Conservation (phyloP, 2,797 vertebrate genomes). For the Pelodytes ibericus region DNA sequence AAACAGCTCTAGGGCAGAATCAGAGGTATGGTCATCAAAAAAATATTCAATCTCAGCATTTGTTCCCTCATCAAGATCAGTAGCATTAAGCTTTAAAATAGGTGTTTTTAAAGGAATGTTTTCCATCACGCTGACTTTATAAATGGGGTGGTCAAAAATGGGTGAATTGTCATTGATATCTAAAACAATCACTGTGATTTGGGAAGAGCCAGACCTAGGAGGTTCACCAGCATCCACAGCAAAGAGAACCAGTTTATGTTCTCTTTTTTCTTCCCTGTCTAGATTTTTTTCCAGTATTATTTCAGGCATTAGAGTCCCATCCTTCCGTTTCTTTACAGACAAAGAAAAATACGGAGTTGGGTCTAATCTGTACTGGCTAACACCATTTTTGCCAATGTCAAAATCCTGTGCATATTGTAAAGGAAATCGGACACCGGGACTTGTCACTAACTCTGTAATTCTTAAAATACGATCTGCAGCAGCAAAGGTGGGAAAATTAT, state of each 20-base stretch:
- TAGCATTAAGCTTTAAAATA: slow-evolving; percentile 86
- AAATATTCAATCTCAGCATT: slow-evolving; percentile 86
- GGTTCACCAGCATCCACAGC: slow-evolving; percentile 90
- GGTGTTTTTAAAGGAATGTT: slow-evolving; percentile 82
- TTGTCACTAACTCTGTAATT: slow-evolving; percentile 69
- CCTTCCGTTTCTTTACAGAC: slow-evolving; percentile 74
- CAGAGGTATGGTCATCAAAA: slow-evolving; percentile 83
- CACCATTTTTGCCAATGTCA: slow-evolving; percentile 61
- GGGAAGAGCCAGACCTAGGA: slow-evolving; percentile 83
- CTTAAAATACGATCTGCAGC: slow-evolving; percentile 62
- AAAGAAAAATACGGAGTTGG: slow-evolving; percentile 64
- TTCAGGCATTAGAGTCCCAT: slow-evolving; percentile 64
- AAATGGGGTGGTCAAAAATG: slow-evolving; percentile 78
- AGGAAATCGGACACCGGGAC: slow-evolving; percentile 62
- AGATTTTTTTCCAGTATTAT: slow-evolving; percentile 64
- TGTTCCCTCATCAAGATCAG: slow-evolving; percentile 84
- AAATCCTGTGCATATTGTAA: slow-evolving; percentile 66
- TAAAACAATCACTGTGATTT: slow-evolving; percentile 82
- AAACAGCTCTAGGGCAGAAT: slow-evolving; percentile 79
- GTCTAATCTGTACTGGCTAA: slow-evolving; percentile 65
- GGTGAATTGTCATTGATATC: slow-evolving; percentile 94
- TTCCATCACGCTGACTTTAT: slow-evolving; percentile 82
- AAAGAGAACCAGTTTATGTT: slow-evolving; percentile 66
- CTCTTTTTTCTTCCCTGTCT: slow-evolving; percentile 63
- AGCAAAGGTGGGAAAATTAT: slow-evolving; percentile 65